Evolutionary conservation across 2,113 vertebrate genomes (phyloP), one percentile per base, ranked within the genome.

Genomic region (Nansenia antarctica): DNA sequence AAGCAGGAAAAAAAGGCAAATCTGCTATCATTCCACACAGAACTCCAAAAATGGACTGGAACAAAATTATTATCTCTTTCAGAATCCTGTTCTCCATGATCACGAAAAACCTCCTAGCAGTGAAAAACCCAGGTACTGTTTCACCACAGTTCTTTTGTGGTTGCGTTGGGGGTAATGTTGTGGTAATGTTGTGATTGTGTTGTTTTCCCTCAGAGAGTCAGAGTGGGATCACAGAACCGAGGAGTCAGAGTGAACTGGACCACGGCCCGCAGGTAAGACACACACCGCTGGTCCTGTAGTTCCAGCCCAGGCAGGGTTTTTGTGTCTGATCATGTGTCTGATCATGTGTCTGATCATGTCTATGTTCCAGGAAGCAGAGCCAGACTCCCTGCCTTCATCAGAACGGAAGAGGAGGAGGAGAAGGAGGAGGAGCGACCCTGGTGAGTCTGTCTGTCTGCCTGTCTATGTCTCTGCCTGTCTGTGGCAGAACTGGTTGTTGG

Each of bases 61-160:
- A n/a, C n/a, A n/a, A n/a, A n/a, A n/a, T 73, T 61, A 88, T 83
- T 81, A 20, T 47, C 6, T 79, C 55, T 90, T 88, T 59, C 72
- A 98, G 98, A 86, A 89, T 92, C 75, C 82, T 99, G 49, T 96
- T 96, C 90, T 88, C 94, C 59, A 94, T 98, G 96, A 95, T 99
- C 83, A 95, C 93, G 67, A 96, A 93, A 92, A 98, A 99, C 89
- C 90, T 99, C 83, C 81, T 94, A 80, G 88, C 93, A 27, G 83
- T 95, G 55, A 94, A 74, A 84, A 92, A 86, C 59, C 92, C 91
- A 92, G 95, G 96, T 97, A 93, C 87, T 89, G 67, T 82, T 59
- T 47, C 29, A 20, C 8, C 8, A 18, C 24, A n/a, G 5, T 45
- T 45, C 24, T 45, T 45, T 14, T 30, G 39, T 9, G 45, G 18